A percentile compares a stretch with the other conserved stretches of the same genome.
These are phyloP conservation scores for Ciona savignyi DNA, from an alignment of 23 tunicate species.

Conservation along the genomic window DNA sequence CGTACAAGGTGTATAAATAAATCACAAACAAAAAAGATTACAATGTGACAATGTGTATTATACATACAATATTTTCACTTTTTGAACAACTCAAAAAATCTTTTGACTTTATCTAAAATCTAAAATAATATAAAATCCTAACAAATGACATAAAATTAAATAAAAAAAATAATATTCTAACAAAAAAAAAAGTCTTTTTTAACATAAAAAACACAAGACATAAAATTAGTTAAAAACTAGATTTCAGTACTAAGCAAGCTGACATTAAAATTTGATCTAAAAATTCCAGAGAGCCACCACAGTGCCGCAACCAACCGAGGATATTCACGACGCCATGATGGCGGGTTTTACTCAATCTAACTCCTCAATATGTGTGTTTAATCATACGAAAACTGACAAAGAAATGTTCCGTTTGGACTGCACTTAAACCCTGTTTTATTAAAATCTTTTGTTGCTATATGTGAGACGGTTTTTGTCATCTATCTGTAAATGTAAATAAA, in stretches of 20 bases:
- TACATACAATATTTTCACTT: too few relatives aligned
- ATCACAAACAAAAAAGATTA: too few relatives aligned
- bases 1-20: too few relatives aligned
- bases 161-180: too few relatives aligned
- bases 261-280: background rate
- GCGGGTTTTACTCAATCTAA: slow-evolving; percentile 87
- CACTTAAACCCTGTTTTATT: background rate
- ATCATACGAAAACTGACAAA: too few relatives aligned
- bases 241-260: background rate
- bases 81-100: background rate
- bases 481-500: too few relatives aligned
- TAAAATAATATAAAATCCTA: too few relatives aligned
- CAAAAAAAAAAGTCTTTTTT: too few relatives aligned
- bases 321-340: slow-evolving; percentile 83
- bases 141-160: background rate
- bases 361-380: too few relatives aligned
- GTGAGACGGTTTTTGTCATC: background rate
- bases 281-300: slow-evolving; percentile 72
- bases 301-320: slow-evolving; percentile 96
- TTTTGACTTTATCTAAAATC: background rate
- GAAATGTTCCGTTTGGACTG: too few relatives aligned
- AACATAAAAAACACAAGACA: background rate
- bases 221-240: too few relatives aligned
- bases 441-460: background rate
- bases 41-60: background rate